Conservation (phyloP, 2,888 invertebrate species). For the Cataglyphis rosenhaueri region DNA sequence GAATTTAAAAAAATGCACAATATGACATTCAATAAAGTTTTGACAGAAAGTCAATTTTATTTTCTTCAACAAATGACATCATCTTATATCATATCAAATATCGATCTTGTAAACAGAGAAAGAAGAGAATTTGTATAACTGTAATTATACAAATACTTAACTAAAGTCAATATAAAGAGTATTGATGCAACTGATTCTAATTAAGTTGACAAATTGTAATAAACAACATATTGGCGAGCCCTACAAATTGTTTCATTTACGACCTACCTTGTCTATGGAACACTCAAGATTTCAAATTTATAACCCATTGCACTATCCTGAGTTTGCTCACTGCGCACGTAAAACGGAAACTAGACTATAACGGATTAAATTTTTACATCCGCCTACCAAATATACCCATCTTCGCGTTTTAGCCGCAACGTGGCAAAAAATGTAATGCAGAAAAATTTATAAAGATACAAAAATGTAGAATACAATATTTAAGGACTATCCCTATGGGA, state of each 20-base stretch:
- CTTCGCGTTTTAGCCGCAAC: background rate
- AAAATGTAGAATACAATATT: background rate
- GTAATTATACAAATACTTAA: background rate
- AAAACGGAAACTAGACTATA: background rate
- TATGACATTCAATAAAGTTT: background rate
- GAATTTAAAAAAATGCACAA: background rate
- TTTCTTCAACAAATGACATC: background rate
- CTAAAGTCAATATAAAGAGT: background rate
- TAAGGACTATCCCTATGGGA: background rate
- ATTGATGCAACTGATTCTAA: background rate
- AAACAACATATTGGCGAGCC: background rate
- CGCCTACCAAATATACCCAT: background rate
- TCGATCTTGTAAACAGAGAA: too few species aligned
- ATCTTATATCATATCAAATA: background rate
- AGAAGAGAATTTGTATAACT: too few species aligned
- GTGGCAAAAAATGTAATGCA: background rate
- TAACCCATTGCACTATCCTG: background rate
- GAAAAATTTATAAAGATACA: background rate
- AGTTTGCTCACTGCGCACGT: background rate
- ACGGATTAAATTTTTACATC: background rate
- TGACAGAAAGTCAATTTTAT: background rate
- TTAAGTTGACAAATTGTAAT: background rate
- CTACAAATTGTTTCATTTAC: background rate
- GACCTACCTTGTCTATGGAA: background rate
- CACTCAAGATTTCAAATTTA: background rate